Conservation (phyloP, 2,888 invertebrate species). For the Andrena bucephala region DNA sequence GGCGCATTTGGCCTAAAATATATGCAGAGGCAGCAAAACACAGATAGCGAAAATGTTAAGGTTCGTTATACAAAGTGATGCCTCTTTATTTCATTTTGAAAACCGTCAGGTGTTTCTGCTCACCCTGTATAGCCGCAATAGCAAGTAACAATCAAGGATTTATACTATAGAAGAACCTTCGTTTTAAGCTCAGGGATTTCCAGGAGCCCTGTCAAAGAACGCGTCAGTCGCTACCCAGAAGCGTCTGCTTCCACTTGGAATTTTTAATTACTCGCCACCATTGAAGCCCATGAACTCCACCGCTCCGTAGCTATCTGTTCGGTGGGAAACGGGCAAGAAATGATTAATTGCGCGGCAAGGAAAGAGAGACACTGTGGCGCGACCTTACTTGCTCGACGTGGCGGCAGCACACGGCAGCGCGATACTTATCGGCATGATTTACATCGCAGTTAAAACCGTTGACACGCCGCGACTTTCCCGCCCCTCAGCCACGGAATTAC, state of each 20-base stretch:
- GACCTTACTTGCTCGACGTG: slow-evolving; percentile 60
- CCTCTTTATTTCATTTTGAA: too few species aligned
- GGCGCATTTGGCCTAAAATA: too few species aligned
- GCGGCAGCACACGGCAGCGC: slow-evolving; percentile 54
- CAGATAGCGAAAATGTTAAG: too few species aligned
- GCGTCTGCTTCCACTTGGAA: background rate
- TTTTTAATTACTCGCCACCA: background rate
- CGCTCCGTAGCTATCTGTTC: background rate
- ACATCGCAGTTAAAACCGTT: slow-evolving; percentile 74
- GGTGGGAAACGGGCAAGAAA: slow-evolving; percentile 45
- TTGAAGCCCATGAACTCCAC: background rate
- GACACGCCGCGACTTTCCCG: slow-evolving; percentile 63
- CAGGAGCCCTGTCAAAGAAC: background rate
- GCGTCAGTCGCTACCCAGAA: background rate
- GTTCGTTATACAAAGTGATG: too few species aligned
- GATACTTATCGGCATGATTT: slow-evolving; percentile 78
- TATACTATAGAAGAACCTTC: too few species aligned
- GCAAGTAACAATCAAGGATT: too few species aligned
- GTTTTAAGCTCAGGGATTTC: too few species aligned
- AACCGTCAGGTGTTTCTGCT: too few species aligned
- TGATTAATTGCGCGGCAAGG: slow-evolving; percentile 72
- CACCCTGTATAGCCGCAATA: too few species aligned
- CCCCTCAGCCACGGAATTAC: slow-evolving; percentile 42
- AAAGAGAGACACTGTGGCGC: slow-evolving; percentile 47
- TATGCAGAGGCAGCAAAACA: too few species aligned